Base-by-base conservation (phyloP, 2,888 invertebrate species). In the Ellobium chinense region DNA sequence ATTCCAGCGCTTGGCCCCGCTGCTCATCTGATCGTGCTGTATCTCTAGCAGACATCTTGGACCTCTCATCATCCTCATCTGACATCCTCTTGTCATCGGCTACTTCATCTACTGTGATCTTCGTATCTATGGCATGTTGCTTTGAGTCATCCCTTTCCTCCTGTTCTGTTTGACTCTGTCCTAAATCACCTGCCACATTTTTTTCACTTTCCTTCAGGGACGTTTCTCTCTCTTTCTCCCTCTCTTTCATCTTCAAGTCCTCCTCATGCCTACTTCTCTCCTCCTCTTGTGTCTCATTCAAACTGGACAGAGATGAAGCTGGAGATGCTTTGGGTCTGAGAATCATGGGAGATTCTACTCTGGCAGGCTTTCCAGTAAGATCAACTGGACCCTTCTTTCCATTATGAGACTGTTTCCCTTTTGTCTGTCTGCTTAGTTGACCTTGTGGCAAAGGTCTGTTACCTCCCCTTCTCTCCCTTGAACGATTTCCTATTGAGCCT, bases 161-260 rank as follows among this genome's bases (percentile, higher is more conserved):
- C 62, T 34, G 37, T n/a, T 60, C 12, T 21, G 56, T 56, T 54
- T 72, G 24, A n/a, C n/a, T n/a, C n/a, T n/a, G n/a, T n/a, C n/a
- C n/a, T n/a, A n/a, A n/a, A 5, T 36, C 4, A 24, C 18, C 18
- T 46, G 7, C 54, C 18, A 29, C 31, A 31, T 34, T 58, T 1
- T 56, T 46, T 12, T 56, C 60, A 31, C 39, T 78, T 29, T 37
- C 56, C 21, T 58, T 34, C 63, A 63, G 21, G 2, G 1, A 21
- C 29, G 60, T 63, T 27, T 63, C n/a, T 9, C 60, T 63, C 58
- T 65, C 63, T 63, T 18, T 77, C 82, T 65, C 80, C 76, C 78
- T 77, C 80, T 34, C 70, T 81, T 39, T 65, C 66, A 27, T 74
- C 60, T 58, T 73, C 46, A 58, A 73, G 68, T 63, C 62, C 21